These are phyloP conservation scores for Bucorvus abyssinicus DNA, from an alignment of 2,797 vertebrate species.

Conservation along the genomic window DNA sequence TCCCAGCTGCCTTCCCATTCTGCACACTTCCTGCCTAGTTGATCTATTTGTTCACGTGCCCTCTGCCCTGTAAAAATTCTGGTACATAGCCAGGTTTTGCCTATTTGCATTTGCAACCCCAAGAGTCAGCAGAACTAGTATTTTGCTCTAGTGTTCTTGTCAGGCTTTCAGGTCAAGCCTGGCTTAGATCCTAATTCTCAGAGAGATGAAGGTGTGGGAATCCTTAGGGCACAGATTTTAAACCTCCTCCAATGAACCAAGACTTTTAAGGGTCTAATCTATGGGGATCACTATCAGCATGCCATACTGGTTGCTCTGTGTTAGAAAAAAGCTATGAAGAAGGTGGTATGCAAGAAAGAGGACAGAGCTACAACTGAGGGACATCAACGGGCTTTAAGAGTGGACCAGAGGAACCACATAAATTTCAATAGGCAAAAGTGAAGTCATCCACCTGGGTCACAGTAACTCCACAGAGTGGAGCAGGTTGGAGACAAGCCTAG, in stretches of 20 bases:
- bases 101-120: neutral
- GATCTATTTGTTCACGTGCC: slow-evolving; percentile 2
- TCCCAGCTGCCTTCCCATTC: neutral
- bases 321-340: neutral
- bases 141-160: neutral
- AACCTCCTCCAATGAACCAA: neutral
- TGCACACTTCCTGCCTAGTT: neutral
- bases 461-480: neutral
- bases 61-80: neutral
- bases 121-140: neutral
- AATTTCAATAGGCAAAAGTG: neutral
- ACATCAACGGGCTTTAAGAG: neutral
- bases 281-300: neutral
- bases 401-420: neutral
- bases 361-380: neutral
- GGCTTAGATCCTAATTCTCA: neutral
- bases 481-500: neutral
- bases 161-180: neutral
- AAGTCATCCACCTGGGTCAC: neutral
- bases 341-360: neutral
- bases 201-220: neutral
- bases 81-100: neutral
- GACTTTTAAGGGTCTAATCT: neutral
- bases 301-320: neutral
- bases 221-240: neutral